A percentile compares a stretch with the other conserved stretches of the same genome.
Conservation (phyloP, 1,140 invertebrate species). For the Lucilia sericata region DNA sequence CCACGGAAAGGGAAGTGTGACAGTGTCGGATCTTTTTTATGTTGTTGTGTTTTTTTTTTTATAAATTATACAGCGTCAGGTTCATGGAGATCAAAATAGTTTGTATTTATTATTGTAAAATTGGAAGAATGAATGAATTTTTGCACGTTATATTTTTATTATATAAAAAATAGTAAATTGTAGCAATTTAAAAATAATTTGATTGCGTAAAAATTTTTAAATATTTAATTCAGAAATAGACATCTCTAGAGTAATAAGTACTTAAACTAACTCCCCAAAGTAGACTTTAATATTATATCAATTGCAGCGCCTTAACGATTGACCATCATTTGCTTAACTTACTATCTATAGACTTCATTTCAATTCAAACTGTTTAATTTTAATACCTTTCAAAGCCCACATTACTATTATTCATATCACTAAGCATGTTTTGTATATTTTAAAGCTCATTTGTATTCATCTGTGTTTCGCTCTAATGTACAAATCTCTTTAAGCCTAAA, state of each 20-base stretch:
- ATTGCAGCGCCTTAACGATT: no score
- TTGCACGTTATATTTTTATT: background rate
- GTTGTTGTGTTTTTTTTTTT: background rate
- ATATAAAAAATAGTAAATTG: no score
- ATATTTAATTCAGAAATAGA: no score
- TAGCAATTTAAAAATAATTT: no score
- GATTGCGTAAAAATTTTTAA: no score
- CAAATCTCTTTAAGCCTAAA: background rate
- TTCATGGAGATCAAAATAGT: background rate
- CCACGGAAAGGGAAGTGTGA: background rate
- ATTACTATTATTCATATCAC: background rate
- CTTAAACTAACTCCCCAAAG: no score
- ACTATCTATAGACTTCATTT: no score
- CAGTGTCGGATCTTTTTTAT: background rate
- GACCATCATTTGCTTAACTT: no score
- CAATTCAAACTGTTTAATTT: background rate
- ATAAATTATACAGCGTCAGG: background rate
- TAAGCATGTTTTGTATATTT: background rate
- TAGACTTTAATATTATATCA: no score
- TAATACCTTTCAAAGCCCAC: background rate
- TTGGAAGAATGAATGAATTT: slow-evolving; percentile 8
- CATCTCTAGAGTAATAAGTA: no score
- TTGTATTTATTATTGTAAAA: no score
- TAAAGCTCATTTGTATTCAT: background rate
- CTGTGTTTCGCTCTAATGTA: background rate